A percentile compares a stretch with the other conserved stretches of the same genome.
Conservation (phyloP, 2,888 invertebrate genomes). For the Philopedon plagiatum region DNA sequence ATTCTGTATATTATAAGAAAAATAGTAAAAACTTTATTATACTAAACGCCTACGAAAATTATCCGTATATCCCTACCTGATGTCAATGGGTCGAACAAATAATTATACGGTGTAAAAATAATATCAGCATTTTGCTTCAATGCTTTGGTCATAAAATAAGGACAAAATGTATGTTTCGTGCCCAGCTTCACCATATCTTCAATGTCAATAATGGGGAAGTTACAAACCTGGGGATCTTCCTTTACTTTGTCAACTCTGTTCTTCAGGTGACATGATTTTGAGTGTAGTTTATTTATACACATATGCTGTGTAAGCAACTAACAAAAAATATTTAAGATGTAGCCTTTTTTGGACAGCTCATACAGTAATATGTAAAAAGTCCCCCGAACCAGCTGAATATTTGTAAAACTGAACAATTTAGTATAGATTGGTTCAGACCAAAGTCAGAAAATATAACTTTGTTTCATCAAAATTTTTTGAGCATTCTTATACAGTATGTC, state of each 20-base stretch:
- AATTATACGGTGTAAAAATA: slow-evolving; percentile 98
- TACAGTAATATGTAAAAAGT: no score
- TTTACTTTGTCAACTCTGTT: slow-evolving; percentile 83
- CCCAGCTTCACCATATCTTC: slow-evolving; percentile 92
- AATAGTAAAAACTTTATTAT: no score
- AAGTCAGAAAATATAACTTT: no score
- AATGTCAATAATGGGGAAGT: slow-evolving; percentile 81
- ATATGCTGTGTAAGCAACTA: slow-evolving; percentile 79
- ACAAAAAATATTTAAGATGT: slow-evolving; percentile 51
- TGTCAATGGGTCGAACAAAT: slow-evolving; percentile 92
- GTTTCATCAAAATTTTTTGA: no score
- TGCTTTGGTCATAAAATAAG: slow-evolving; percentile 93
- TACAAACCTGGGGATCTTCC: slow-evolving; percentile 71
- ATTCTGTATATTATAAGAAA: no score
- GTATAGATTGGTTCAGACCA: no score
- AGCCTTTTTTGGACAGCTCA: no score
- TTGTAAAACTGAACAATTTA: no score
- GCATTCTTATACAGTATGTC: no score
- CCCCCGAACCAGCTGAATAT: no score
- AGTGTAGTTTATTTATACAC: slow-evolving; percentile 87
- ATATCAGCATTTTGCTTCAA: slow-evolving; percentile 91
- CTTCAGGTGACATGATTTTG: slow-evolving; percentile 85
- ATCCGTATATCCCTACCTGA: no score
- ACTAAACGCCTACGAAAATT: no score
- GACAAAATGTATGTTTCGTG: slow-evolving; percentile 88